phyloP scores from a whole-genome alignment of 2,888 invertebrate genomes.

The Fragum sueziense region DNA sequence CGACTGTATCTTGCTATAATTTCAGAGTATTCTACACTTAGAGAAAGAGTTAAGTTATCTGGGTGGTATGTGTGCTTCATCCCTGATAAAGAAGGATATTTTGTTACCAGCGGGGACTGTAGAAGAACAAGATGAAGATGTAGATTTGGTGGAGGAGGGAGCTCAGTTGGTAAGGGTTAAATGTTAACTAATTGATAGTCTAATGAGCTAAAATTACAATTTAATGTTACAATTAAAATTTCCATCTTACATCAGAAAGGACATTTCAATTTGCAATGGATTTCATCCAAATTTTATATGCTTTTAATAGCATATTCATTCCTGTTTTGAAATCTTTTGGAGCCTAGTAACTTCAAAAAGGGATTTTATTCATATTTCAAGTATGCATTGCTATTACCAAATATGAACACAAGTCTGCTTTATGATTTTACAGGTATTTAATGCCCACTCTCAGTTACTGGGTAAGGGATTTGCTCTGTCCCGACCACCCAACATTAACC shows the following conservation, averaged over 20 bases:
- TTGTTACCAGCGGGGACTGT: conserved; percentile 85
- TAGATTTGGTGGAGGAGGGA: conserved; percentile 88
- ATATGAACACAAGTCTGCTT: too few relatives aligned
- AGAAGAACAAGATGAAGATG: conserved; percentile 87
- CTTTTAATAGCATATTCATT: too few relatives aligned
- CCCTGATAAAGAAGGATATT: conserved; percentile 92
- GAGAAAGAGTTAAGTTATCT: conserved; percentile 95
- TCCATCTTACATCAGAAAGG: too few relatives aligned
- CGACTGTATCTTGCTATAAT: conserved; percentile 6
- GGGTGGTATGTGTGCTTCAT: conserved; percentile 95
- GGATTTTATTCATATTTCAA: too few relatives aligned
- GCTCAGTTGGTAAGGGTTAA: conserved; percentile 82
- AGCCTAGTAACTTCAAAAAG: too few relatives aligned
- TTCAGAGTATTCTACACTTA: conserved; percentile 84
- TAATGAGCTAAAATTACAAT: too few relatives aligned
- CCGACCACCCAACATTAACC: conserved; percentile 92
- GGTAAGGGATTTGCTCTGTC: conserved; percentile 95
- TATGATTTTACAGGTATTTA: conserved; percentile 85
- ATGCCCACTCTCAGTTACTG: conserved; percentile 89
- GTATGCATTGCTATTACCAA: too few relatives aligned
- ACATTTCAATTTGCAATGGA: too few relatives aligned
- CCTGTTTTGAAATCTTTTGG: too few relatives aligned
- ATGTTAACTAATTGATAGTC: too few relatives aligned
- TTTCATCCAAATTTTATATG: too few relatives aligned
- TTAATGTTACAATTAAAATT: too few relatives aligned